phyloP scores from a whole-genome alignment of 2,113 vertebrate genomes.

The Notarius quadriscutis region DNA sequence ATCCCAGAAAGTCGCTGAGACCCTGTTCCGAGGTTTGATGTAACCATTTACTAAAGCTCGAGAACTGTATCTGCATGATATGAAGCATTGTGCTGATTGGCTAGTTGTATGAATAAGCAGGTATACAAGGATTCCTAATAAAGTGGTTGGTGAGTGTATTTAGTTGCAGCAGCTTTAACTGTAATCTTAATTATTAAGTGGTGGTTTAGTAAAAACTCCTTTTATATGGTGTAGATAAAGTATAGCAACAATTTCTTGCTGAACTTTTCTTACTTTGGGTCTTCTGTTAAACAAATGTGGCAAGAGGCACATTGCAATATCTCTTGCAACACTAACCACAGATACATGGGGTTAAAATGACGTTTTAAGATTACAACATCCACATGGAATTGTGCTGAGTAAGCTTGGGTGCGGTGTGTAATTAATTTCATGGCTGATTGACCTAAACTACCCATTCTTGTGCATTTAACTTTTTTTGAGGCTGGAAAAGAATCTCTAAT shows the following conservation, averaged over 20 bases:
- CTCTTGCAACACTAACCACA: slow-evolving; percentile 33
- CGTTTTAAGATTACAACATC: slow-evolving; percentile 34
- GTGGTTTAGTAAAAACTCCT: neutral
- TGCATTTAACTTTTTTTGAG: slow-evolving; percentile 53
- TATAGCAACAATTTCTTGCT: neutral
- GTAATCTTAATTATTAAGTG: neutral
- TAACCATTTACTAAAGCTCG: neutral
- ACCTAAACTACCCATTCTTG: slow-evolving; percentile 60
- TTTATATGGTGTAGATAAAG: neutral
- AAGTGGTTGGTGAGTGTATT: neutral
- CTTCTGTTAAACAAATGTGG: slow-evolving; percentile 33
- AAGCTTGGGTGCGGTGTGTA: slow-evolving; percentile 66
- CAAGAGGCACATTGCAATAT: slow-evolving; percentile 24
- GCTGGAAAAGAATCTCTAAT: slow-evolving; percentile 50
- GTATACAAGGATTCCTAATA: neutral
- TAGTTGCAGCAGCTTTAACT: neutral
- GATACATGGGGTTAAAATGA: slow-evolving; percentile 40
- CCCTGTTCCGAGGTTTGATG: neutral
- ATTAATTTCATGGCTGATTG: slow-evolving; percentile 74
- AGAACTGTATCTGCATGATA: neutral
- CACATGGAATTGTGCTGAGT: slow-evolving; percentile 62
- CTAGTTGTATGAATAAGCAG: neutral
- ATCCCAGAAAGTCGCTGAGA: neutral
- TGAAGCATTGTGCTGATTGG: neutral
- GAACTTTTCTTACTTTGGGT: neutral